Conservation (phyloP, 2,888 invertebrate species). For the Coelinius sp. region DNA sequence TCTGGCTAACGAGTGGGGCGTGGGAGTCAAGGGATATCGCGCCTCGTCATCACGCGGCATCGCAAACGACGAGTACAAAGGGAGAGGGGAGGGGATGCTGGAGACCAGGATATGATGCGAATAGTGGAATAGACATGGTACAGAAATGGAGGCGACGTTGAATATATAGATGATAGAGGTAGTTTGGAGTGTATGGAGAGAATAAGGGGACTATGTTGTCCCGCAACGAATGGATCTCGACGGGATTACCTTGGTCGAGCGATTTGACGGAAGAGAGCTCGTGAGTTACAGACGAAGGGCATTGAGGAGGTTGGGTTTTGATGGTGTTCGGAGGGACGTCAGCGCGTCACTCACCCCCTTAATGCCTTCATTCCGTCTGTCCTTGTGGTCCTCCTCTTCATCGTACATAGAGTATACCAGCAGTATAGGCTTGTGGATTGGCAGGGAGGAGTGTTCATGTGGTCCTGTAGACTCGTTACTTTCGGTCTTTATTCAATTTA, state of each 20-base stretch:
- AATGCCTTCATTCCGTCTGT: conserved; percentile 65
- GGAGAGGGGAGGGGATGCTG: conserved; percentile 35
- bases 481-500: conserved; percentile 66
- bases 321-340: conserved; percentile 55
- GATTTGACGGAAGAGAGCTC: conserved; percentile 55
- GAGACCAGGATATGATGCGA: conserved; percentile 38
- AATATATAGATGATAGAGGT: conserved; percentile 29
- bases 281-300: conserved; percentile 42
- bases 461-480: conserved; percentile 63
- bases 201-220: conserved; percentile 45
- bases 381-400: conserved; percentile 39
- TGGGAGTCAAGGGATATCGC: conserved; percentile 64
- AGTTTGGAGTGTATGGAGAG: conserved; percentile 32
- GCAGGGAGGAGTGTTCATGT: conserved; percentile 46
- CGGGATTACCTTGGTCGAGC: conserved; percentile 56
- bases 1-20: conserved; percentile 70
- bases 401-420: conserved; percentile 3
- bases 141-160: conserved; percentile 20
- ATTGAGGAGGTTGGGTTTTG: conserved; percentile 29
- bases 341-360: conserved; percentile 66
- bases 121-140: conserved; percentile 25
- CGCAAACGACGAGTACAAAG: conserved; percentile 31
- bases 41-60: conserved; percentile 67
- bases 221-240: conserved; percentile 49
- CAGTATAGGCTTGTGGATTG: conserved; percentile 8